phyloP scores from a whole-genome alignment of 1,140 invertebrate genomes.

The Conopomorpha cramerella region DNA sequence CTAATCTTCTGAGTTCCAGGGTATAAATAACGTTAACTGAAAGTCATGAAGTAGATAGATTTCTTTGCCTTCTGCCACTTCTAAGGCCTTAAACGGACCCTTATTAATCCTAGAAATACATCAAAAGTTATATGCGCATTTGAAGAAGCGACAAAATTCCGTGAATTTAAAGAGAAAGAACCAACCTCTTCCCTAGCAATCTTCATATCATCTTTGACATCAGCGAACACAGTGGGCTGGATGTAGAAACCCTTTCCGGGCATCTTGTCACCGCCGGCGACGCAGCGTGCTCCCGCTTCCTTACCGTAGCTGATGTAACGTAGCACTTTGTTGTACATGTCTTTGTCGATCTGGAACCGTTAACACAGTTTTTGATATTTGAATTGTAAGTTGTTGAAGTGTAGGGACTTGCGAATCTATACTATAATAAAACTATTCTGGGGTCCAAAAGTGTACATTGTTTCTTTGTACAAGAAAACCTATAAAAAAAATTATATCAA shows the following conservation, averaged over 20 bases:
- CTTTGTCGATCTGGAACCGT: conserved; percentile 64
- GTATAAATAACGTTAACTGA: too few relatives aligned
- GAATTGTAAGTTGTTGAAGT: background rate
- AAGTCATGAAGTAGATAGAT: too few relatives aligned
- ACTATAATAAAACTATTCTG: background rate
- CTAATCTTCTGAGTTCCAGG: too few relatives aligned
- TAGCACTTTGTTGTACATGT: conserved; percentile 70
- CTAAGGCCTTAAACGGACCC: too few relatives aligned
- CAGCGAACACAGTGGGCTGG: conserved; percentile 78
- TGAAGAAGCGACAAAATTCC: background rate
- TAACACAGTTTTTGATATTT: background rate
- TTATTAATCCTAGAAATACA: too few relatives aligned
- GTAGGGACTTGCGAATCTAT: conserved; percentile 1
- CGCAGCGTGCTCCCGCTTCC: conserved; percentile 73
- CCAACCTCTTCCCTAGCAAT: too few relatives aligned
- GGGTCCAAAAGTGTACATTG: too few relatives aligned
- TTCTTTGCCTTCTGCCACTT: too few relatives aligned
- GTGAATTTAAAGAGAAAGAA: too few relatives aligned
- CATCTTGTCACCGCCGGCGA: conserved; percentile 67
- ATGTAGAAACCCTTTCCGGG: conserved; percentile 74
- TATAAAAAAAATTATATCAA: too few relatives aligned
- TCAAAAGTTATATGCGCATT: conserved; percentile 1
- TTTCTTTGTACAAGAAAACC: too few relatives aligned
- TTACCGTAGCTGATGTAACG: conserved; percentile 71
- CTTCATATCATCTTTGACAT: too few relatives aligned